Evolutionary conservation across 2,797 vertebrate species (phyloP), one percentile per base, ranked within the genome.

Genomic region (Coregonus suidteri): DNA sequence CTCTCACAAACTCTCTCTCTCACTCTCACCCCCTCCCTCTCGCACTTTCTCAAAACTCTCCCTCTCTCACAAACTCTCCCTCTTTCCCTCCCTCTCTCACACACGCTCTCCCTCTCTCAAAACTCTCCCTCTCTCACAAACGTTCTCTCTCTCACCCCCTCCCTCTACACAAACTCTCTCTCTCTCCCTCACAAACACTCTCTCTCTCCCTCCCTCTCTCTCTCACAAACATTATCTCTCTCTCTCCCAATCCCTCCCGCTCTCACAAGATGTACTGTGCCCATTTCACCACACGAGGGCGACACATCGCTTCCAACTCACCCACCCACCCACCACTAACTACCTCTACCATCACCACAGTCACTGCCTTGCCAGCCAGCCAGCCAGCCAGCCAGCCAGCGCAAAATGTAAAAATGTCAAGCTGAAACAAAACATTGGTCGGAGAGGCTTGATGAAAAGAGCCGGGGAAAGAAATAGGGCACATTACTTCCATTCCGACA

Each of bases 391-490:
- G 54, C 1, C 54, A 59, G 18, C 54, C 56, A 59, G 56, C 18
- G 6, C 56, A 59, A 31, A 71, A 71, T 72, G 51, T 15, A 16
- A 41, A 59, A 59, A 71, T 51, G 35, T 64, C 35, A 65, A 18
- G 66, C 51, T 34, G 31, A 76, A 76, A 76, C 31, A 35, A 54
- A 64, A 65, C 76, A 56, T 30, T 59, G 56, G 56, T 59, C n/a
- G 7, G 15, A 59, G 53, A 18, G 30, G 15, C 30, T 73, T 34
- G 53, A 73, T 73, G 25, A 31, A 77, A 59, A 77, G 67, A 71
- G 54, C 68, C 35, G n/a, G 68, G n/a, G 35, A 77, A 72, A 72
- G 62, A 77, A 77, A 72, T 77, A 77, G 76, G 76, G 37, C 76
- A 77, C 37, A 72, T 77, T 77, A 77, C 76, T 72, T 77, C 56